Percentiles rank a stretch among this genome's conserved stretches.
phyloP scores from a whole-genome alignment of 2,888 invertebrate genomes.

The Tachina fera region DNA sequence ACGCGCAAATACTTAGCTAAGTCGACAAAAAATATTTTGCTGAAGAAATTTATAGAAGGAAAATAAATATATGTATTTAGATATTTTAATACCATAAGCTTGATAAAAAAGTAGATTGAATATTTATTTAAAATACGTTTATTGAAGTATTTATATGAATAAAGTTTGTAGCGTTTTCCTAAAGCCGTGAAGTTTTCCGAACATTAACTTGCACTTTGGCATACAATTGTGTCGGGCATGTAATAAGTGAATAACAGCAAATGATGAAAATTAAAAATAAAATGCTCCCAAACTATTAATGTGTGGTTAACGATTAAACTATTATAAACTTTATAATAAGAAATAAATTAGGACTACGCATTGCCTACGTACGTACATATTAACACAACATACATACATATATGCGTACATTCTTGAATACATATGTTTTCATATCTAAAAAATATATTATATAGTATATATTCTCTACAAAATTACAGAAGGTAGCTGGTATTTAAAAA shows the following conservation, averaged over 20 bases:
- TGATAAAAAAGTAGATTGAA: too few species aligned
- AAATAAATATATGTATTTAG: conserved; percentile 14
- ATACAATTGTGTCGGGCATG: not conserved
- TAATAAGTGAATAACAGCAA: conserved; percentile 6
- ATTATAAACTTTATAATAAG: not conserved
- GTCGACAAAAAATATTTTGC: conserved; percentile 41
- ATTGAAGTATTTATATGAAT: not conserved
- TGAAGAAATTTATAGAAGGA: conserved; percentile 17
- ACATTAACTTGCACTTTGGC: conserved; percentile 26
- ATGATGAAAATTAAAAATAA: not conserved
- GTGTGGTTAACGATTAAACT: not conserved
- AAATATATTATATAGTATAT: too few species aligned
- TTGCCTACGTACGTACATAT: not conserved
- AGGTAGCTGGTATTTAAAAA: not conserved
- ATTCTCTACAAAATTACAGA: not conserved
- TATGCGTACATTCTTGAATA: not conserved
- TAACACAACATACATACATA: too few species aligned
- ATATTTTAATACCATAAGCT: not conserved
- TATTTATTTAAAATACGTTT: too few species aligned
- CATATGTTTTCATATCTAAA: not conserved
- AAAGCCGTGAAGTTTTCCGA: not conserved
- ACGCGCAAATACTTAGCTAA: conserved; percentile 51
- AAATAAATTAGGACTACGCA: not conserved
- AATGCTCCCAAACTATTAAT: not conserved
- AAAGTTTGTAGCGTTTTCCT: not conserved